Conservation (phyloP, 2,113 vertebrate genomes). For the Thamnaconus septentrionalis region DNA sequence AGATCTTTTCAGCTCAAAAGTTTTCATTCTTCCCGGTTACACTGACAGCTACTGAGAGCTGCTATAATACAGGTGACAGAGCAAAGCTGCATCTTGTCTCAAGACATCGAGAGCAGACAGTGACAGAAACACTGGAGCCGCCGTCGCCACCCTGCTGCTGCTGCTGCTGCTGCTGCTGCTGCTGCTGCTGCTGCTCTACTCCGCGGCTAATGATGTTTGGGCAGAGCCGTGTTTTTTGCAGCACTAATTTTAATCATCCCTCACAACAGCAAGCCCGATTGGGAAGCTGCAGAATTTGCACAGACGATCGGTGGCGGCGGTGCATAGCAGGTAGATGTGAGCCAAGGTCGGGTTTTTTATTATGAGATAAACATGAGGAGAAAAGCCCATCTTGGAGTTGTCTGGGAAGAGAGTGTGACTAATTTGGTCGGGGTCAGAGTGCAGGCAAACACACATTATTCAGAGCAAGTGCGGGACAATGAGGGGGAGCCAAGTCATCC, state of each 20-base stretch:
- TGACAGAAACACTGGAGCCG: too few relatives aligned
- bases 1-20: too few relatives aligned
- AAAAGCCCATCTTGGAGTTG: slow-evolving; percentile 53
- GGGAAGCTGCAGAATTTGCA: slow-evolving; percentile 27
- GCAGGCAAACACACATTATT: slow-evolving; percentile 75
- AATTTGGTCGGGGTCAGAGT: slow-evolving; percentile 71
- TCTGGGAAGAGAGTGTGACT: slow-evolving; percentile 64
- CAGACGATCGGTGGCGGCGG: slow-evolving; percentile 38
- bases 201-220: slow-evolving; percentile 1
- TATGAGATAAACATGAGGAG: slow-evolving; percentile 68
- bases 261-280: slow-evolving; percentile 29
- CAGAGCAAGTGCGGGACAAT: slow-evolving; percentile 62
- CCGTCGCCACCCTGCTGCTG: too few relatives aligned
- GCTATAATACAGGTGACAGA: too few relatives aligned
- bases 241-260: slow-evolving; percentile 27
- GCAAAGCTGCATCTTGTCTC: too few relatives aligned
- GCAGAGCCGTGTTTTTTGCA: neutral
- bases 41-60: too few relatives aligned
- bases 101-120: too few relatives aligned
- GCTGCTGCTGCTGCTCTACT: neutral
- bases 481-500: slow-evolving; percentile 61
- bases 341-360: slow-evolving; percentile 59
- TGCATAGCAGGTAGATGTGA: slow-evolving; percentile 42
- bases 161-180: too few relatives aligned
- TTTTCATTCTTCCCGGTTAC: too few relatives aligned